Base-by-base conservation (phyloP, 2,888 invertebrate genomes). In the Mantis religiosa region DNA sequence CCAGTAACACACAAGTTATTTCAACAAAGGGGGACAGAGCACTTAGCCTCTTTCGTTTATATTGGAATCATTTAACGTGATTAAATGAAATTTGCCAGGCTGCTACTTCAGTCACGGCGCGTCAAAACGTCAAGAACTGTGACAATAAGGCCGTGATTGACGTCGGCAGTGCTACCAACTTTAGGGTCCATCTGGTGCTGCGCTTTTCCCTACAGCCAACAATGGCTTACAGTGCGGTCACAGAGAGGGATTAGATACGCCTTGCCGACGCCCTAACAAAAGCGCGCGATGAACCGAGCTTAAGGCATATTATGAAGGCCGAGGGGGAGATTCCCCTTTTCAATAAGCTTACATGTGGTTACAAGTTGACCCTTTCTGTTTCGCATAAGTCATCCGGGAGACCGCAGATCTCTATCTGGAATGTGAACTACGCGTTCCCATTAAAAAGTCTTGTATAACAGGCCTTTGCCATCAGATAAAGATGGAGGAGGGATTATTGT, bases 301-400 rank as follows among this genome's bases (percentile, higher is more conserved):
- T 82, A 87, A 87, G 34, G 81, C 87, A 34, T 87, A 87, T 82
- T 87, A 87, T 87, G 82, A 28, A 71, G 87, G 81, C 12, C 28
- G 30, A 30, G 86, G 86, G 86, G 81, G 54, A 27, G 28, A n/a
- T 25, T n/a, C 84, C 81, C 81, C 81, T 81, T 87, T 87, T 87
- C 87, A 87, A 87, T 87, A 82, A 87, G 87, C 54, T 87, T 87
- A 87, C 87, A 87, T 87, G 87, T 87, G 87, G 87, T 87, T 87
- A 87, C 87, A 82, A 87, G 87, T 87, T 82, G 87, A 82, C 82
- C 82, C 87, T 34, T 82, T 82, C 82, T 8, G 20, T 71, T 87
- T n/a, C 25, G 82, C 81, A n/a, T 87, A 87, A 87, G 34, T 82
- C 87, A 87, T 82, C n/a, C 14, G 82, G 8, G 20, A 15, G 30